Conservation (phyloP, 1,140 invertebrate species). For the Radopholus similis region DNA sequence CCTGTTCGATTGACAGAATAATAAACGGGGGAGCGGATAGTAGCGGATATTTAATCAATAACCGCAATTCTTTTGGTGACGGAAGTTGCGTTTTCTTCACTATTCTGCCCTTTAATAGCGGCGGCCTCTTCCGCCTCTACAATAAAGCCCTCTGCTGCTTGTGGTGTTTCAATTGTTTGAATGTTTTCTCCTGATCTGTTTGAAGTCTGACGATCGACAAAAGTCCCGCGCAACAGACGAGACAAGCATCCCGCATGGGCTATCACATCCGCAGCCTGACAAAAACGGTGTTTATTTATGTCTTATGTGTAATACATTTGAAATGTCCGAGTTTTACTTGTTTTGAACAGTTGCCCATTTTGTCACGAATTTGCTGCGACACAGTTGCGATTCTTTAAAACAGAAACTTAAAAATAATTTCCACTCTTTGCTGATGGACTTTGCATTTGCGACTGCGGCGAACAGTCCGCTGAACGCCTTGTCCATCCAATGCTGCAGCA, state of each 20-base stretch:
- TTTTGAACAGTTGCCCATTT: conserved; percentile 6
- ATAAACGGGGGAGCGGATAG: no score
- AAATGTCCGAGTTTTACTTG: background rate
- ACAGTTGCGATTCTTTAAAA: conserved; percentile 3
- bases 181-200: no score
- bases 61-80: no score
- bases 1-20: no score
- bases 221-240: background rate
- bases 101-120: background rate
- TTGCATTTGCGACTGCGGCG: conserved; percentile 16
- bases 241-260: conserved; percentile 12
- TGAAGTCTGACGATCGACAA: no score
- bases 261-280: conserved; percentile 4
- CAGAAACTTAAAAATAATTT: background rate
- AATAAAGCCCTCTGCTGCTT: no score
- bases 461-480: conserved; percentile 23
- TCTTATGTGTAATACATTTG: background rate
- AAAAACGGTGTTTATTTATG: no score
- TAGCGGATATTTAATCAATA: no score
- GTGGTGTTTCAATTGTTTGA: no score
- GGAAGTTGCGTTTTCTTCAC: background rate
- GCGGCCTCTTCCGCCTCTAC: background rate
- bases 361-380: background rate
- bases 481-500: conserved; percentile 18
- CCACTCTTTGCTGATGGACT: background rate